Base-by-base conservation (phyloP, 1,140 invertebrate genomes). In the Lerema accius region DNA sequence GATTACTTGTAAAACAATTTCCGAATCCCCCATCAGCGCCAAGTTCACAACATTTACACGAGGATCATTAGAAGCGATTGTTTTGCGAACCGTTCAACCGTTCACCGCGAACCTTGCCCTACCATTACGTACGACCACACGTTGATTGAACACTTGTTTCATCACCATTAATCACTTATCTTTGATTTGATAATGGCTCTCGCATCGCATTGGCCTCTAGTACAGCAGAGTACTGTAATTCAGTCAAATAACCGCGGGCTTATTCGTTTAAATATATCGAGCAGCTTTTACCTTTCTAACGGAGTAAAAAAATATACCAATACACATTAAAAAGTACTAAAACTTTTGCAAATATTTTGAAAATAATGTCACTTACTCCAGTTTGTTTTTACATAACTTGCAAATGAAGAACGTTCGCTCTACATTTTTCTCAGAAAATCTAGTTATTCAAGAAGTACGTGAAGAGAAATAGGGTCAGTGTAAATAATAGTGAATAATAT, bases 131-230 rank as follows among this genome's bases (percentile, higher is more conserved):
- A 39, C 65, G 71, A 82, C 84, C 84, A 71, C 82, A 80, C 68
- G 56, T 72, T 87, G 76, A 87, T 86, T 85, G 80, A 77, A 72
- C 78, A 65, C 77, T 87, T 87, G 82, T 85, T 80, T 76, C 76
- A 65, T 50, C 39, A 61, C 73, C 71, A 77, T 81, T 84, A 78
- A 78, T 82, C 67, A 77, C 66, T 71, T 64, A 67, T 48, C 62
- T 46, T 19, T 58, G 55, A 58, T 58, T 58, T 46, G 55, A 46
- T 58, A 58, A 58, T 58, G 43, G 42, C 17, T 15, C 26, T 56
- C 37, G 51, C 37, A 14, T 48, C 19, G 19, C n/a, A n/a, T n/a
- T 19, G 42, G 9, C 28, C 26, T 43, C 26, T 45, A 15, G 51
- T 55, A 23, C 37, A 26, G 40, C 2, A 3, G 5, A 23, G 19